Evolutionary conservation across 1,140 invertebrate species (phyloP), one percentile per base, ranked within the genome.

Genomic region (Neodiprion fabricii): DNA sequence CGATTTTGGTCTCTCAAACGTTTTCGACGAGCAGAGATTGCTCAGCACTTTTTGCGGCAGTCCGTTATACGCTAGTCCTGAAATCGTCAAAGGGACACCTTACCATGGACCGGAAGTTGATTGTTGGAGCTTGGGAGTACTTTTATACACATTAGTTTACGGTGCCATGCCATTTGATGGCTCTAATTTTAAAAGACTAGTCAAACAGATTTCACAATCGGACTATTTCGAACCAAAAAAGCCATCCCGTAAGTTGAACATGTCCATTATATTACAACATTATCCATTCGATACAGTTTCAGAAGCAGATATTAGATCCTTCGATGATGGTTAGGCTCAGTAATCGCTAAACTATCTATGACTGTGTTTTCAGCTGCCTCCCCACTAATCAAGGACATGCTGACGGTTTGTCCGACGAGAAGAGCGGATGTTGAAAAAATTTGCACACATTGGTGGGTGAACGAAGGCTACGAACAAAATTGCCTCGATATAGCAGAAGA

Each of bases 131-230:
- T 89, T 99, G 70, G 98, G 98, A 72, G 98, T 99, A 61, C 90
- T 99, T 21, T 89, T 99, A 0, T 99, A 99, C 83, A 99, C 98
- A 47, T 89, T 99, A 82, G 98, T 99, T 68, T 99, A 99, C 87
- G 98, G 98, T 81, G 97, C 98, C 77, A 99, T 99, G 98, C 98
- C 98, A 40, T 99, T 99, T 87, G 98, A 99, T 89, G 98, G 98
- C 71, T 97, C 96, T 73, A 99, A 99, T 89, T 99, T 99, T 85
- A 98, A 98, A 85, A 92, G 96, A 81, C 92, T 99, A 79, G 97
- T 99, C 70, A 96, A 96, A 87, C 98, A 99, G 89, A 99, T 99
- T 82, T 98, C 97, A 74, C 93, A 95, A 83, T 97, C 97, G 5
- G 96, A 98, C 87, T 99, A 99, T 88, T 99, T 96, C 84, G 97